phyloP scores from a whole-genome alignment of 1,140 invertebrate genomes.

The Tenebrio molitor region DNA sequence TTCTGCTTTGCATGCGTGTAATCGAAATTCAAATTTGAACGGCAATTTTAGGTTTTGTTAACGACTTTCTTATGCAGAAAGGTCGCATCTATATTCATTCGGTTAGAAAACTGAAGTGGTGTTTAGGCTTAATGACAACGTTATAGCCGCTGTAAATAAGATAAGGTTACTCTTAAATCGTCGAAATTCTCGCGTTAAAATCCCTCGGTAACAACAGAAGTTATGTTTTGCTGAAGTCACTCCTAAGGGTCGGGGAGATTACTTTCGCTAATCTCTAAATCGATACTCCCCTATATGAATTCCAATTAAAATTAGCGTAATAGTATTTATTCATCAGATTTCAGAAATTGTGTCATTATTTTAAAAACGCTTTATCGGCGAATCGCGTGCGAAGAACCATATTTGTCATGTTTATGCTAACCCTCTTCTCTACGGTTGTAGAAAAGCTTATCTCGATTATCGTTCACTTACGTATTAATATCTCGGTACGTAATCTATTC shows the following conservation, averaged over 20 bases:
- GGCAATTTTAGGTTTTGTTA: slow-evolving; percentile 18
- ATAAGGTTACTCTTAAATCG: slow-evolving; percentile 4
- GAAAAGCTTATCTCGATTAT: background rate
- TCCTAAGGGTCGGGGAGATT: no score
- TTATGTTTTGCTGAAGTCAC: background rate
- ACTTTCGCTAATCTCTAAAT: slow-evolving; percentile 5
- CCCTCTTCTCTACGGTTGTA: background rate
- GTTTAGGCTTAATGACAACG: slow-evolving; percentile 30
- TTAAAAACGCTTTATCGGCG: slow-evolving; percentile 25
- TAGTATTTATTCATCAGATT: background rate
- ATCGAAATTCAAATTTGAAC: slow-evolving; percentile 20
- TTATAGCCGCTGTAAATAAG: slow-evolving; percentile 27
- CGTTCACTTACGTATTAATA: slow-evolving; percentile 7
- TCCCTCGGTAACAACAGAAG: background rate
- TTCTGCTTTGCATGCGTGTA: slow-evolving; percentile 1
- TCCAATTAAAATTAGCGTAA: slow-evolving; percentile 15
- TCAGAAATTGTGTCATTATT: slow-evolving; percentile 13
- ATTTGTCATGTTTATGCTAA: slow-evolving; percentile 8
- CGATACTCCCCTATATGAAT: slow-evolving; percentile 5
- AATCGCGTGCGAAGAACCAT: slow-evolving; percentile 6
- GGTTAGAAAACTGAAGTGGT: slow-evolving; percentile 15
- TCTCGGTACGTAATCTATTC: background rate
- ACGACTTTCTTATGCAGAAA: slow-evolving; percentile 22
- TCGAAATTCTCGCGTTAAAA: background rate
- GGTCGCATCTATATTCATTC: slow-evolving; percentile 41